Conservation (phyloP, 2,113 vertebrate genomes). For the Argyrosomus japonicus region DNA sequence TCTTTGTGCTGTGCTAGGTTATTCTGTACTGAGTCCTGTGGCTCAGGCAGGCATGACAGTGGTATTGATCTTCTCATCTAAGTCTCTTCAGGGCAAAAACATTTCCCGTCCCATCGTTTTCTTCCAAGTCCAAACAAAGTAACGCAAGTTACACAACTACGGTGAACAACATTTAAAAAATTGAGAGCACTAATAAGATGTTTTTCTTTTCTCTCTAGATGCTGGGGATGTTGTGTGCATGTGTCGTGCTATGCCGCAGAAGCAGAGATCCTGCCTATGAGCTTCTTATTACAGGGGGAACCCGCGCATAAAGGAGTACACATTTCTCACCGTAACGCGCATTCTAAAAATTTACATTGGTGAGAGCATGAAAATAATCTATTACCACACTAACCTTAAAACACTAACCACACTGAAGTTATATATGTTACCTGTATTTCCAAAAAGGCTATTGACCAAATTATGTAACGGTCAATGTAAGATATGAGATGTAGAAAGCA, state of each 20-base stretch:
- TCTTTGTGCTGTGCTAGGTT: neutral
- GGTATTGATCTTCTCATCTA: neutral
- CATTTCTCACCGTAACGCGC: slow-evolving; percentile 17
- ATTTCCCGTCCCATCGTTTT: neutral
- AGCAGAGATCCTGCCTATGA: slow-evolving; percentile 93
- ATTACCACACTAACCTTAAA: slow-evolving; percentile 47
- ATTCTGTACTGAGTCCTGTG: too few species aligned
- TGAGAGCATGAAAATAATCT: slow-evolving; percentile 69
- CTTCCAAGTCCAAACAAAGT: slow-evolving; percentile 1
- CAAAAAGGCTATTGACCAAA: slow-evolving; percentile 57
- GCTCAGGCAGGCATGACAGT: neutral
- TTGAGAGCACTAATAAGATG: neutral
- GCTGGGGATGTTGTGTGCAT: slow-evolving; percentile 95
- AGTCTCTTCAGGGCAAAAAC: neutral
- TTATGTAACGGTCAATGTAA: slow-evolving; percentile 42
- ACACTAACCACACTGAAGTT: slow-evolving; percentile 44
- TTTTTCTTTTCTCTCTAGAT: slow-evolving; percentile 80
- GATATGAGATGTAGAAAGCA: neutral
- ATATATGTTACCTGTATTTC: slow-evolving; percentile 37
- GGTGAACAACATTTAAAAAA: neutral
- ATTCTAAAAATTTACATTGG: slow-evolving; percentile 63
- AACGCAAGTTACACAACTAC: neutral
- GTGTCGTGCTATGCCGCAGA: slow-evolving; percentile 91
- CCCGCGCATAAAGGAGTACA: slow-evolving; percentile 86
- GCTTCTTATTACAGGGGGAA: slow-evolving; percentile 91